A percentile compares a stretch with the other conserved stretches of the same genome.
These are phyloP conservation scores for Auanema freiburgensis DNA, from an alignment of 2,888 invertebrate species.

Conservation along the genomic window DNA sequence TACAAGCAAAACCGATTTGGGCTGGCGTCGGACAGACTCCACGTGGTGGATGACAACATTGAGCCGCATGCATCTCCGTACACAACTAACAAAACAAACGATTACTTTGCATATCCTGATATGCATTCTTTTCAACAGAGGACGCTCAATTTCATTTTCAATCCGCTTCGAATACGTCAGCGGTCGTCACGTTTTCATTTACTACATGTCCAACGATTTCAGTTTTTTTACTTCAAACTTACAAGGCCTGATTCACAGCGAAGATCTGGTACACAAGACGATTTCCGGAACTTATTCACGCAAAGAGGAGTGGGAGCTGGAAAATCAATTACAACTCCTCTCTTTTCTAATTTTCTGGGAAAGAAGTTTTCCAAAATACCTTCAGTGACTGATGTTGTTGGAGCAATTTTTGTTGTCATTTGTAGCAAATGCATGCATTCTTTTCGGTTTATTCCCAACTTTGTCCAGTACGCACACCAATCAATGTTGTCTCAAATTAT, in stretches of 20 bases:
- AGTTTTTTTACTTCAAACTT: conserved; percentile 1
- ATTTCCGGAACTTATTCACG: conserved; percentile 6
- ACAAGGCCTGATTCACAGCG: conserved; percentile 13
- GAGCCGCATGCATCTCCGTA: background rate
- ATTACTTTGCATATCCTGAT: no score
- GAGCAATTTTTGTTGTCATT: no score
- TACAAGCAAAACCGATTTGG: conserved; percentile 11
- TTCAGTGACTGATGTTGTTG: no score
- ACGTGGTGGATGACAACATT: conserved; percentile 16
- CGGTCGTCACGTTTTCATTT: no score
- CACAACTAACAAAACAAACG: conserved; percentile 12
- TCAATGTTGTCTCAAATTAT: conserved; percentile 2
- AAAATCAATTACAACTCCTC: conserved; percentile 1
- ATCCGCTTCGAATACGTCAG: no score
- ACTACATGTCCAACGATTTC: background rate
- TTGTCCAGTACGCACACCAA: conserved; percentile 16
- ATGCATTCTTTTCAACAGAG: no score
- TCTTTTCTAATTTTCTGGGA: background rate
- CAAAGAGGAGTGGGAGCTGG: conserved; percentile 7
- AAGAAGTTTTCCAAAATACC: no score
- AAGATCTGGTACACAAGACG: conserved; percentile 5
- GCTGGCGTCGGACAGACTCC: conserved; percentile 10
- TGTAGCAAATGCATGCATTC: conserved; percentile 7
- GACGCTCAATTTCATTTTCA: no score
- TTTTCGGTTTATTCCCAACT: conserved; percentile 9